Evolutionary conservation across 2,113 vertebrate genomes (phyloP).

Genomic region (Ellobius talpinus): DNA sequence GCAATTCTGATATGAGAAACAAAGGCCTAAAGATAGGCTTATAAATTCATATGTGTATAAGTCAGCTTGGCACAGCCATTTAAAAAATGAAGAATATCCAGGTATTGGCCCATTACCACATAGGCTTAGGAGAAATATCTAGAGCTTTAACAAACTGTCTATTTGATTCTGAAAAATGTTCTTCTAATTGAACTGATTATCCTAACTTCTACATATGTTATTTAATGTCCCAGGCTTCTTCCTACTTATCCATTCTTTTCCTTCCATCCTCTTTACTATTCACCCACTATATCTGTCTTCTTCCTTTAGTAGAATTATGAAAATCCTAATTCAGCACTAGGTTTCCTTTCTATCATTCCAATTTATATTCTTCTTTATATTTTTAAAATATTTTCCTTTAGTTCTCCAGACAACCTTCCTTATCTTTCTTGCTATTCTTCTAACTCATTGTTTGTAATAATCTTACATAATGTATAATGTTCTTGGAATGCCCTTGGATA

Average conservation of each 20-base stretch:
- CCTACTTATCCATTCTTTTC: not conserved
- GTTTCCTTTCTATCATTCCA: not conserved
- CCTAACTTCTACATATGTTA: not conserved
- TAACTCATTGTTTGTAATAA: not conserved
- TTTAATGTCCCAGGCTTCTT: not conserved
- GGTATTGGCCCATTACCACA: not conserved
- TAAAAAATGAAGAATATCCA: not conserved
- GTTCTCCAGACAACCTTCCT: not conserved
- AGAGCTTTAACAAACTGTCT: not conserved
- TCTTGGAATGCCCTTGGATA: not conserved
- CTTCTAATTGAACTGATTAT: not conserved
- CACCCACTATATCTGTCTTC: not conserved
- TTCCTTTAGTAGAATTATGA: not conserved
- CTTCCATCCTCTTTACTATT: not conserved
- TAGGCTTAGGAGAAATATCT: not conserved
- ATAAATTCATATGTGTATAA: not conserved
- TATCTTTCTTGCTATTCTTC: not conserved
- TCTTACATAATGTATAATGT: not conserved
- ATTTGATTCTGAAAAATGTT: not conserved
- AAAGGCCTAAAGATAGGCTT: not conserved
- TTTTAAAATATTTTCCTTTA: slow-evolving; percentile 22
- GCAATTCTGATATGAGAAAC: not conserved
- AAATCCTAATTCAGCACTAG: not conserved
- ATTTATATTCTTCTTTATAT: not conserved
- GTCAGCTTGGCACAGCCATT: not conserved